A percentile compares a stretch with the other conserved stretches of the same genome.
phyloP scores from a whole-genome alignment of 2,888 invertebrate species.

The Philhelius pedissequus region DNA sequence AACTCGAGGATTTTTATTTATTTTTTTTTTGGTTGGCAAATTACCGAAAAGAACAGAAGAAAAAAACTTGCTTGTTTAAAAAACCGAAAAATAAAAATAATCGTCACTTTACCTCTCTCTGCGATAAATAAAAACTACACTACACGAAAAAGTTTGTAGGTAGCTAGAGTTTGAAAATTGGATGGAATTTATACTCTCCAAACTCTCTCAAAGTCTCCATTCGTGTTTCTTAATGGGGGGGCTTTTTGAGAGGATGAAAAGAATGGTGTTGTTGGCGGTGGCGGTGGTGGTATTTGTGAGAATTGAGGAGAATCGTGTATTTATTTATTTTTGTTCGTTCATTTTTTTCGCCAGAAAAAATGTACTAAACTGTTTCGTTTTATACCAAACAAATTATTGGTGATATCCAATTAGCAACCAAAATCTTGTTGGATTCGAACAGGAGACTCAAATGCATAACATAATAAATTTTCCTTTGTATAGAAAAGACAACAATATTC shows the following conservation, averaged over 20 bases:
- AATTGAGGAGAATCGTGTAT: background rate
- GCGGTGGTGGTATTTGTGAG: background rate
- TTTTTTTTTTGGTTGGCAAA: background rate
- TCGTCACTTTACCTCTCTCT: conserved; percentile 29
- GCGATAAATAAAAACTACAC: conserved; percentile 65
- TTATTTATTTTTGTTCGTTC: background rate
- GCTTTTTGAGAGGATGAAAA: background rate
- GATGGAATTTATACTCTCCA: conserved; percentile 28
- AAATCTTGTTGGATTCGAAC: background rate
- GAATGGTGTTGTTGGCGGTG: background rate
- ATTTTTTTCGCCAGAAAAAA: background rate
- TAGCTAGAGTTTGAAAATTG: conserved; percentile 13
- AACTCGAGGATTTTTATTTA: background rate
- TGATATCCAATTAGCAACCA: background rate
- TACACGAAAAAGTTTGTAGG: conserved; percentile 55
- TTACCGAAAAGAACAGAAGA: conserved; percentile 12
- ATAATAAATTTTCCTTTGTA: no score
- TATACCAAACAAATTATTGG: background rate
- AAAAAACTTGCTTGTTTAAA: conserved; percentile 29
- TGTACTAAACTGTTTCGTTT: background rate
- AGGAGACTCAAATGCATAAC: no score
- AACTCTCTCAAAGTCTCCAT: background rate
- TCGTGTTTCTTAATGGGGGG: background rate
- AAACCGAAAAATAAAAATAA: conserved; percentile 55
- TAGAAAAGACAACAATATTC: no score